Conservation (phyloP, 2,888 invertebrate species). For the Ischnura elegans region DNA sequence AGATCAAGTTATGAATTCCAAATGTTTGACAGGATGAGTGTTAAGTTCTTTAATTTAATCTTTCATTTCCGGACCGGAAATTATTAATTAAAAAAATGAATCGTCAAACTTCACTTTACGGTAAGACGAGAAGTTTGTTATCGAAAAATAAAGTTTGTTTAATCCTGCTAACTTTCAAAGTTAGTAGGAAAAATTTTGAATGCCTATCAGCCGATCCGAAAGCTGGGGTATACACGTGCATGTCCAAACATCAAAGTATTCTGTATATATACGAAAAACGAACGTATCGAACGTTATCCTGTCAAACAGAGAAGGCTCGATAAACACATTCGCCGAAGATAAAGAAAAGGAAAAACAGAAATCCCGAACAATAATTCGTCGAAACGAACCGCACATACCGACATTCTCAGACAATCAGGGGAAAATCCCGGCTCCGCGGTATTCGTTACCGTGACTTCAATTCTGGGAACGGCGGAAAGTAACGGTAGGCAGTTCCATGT, state of each 20-base stretch:
- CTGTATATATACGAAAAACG: background rate
- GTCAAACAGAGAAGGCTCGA: background rate
- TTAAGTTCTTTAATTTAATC: no score
- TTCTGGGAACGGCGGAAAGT: conserved; percentile 1
- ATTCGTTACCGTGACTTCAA: background rate
- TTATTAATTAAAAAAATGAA: no score
- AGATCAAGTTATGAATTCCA: no score
- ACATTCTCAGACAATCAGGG: background rate
- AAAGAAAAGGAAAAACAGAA: background rate
- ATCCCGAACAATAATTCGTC: conserved; percentile 5
- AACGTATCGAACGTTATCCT: background rate
- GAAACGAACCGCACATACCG: background rate
- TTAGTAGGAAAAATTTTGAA: no score
- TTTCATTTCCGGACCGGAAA: no score
- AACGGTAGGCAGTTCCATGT: background rate
- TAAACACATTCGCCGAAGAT: background rate
- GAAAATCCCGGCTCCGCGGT: background rate
- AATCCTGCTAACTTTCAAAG: no score
- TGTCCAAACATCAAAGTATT: background rate
- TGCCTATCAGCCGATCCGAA: background rate
- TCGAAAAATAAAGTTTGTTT: no score
- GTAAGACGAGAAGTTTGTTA: no score
- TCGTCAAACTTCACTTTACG: no score
- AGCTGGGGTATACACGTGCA: background rate
- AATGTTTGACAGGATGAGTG: no score